These are phyloP conservation scores for Netelia melanura DNA, from an alignment of 2,888 invertebrate genomes.

Conservation along the genomic window DNA sequence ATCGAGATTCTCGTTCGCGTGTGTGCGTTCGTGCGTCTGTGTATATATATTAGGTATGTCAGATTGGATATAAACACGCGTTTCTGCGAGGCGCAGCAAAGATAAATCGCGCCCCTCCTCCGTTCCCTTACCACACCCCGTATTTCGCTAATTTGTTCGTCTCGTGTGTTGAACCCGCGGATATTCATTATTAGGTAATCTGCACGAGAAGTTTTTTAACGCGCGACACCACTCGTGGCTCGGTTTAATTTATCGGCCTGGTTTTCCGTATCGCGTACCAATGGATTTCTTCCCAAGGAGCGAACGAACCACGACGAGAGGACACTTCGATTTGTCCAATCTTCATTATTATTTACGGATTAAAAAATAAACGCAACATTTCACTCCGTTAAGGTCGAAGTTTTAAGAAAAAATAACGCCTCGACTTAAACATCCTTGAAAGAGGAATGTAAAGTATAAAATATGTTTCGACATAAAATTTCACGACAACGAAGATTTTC, in stretches of 20 bases:
- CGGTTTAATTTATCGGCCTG: neutral
- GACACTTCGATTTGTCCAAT: no score
- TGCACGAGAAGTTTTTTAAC: constrained; percentile 76
- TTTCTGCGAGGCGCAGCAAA: constrained; percentile 77
- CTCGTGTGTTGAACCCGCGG: constrained; percentile 73
- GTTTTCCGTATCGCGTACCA: no score
- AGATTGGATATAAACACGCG: constrained; percentile 63
- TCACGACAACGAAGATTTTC: neutral
- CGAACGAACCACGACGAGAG: no score
- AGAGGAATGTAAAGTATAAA: no score
- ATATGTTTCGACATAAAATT: neutral
- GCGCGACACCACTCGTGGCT: constrained; percentile 63
- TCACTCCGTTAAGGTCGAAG: no score
- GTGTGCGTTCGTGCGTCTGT: constrained; percentile 74
- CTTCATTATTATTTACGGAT: no score
- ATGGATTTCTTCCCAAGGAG: no score
- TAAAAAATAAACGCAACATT: no score
- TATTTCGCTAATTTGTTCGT: constrained; percentile 81
- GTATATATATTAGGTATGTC: constrained; percentile 30
- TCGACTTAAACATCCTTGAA: no score
- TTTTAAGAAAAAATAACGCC: no score
- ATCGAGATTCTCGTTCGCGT: constrained; percentile 74
- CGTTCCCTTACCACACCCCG: neutral
- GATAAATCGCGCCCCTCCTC: constrained; percentile 78
- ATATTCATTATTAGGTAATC: constrained; percentile 82